Conservation (phyloP, 2,888 invertebrate species). For the Orthonevra nobilis region DNA sequence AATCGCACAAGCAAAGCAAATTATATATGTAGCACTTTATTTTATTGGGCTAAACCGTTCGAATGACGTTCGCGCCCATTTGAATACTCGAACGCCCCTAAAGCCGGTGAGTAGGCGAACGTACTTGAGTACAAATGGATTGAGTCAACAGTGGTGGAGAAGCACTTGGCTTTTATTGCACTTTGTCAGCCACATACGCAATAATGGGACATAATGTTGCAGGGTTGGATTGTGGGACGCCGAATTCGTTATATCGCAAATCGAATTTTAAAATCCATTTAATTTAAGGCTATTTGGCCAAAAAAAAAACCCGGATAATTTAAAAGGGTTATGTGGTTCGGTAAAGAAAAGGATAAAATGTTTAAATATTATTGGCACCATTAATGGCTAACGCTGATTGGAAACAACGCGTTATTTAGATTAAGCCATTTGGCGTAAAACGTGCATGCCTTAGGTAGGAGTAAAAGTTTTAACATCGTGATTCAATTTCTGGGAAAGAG, state of each 20-base stretch:
- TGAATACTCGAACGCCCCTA: constrained; percentile 32
- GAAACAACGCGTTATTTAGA: background rate
- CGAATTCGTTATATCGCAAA: constrained; percentile 23
- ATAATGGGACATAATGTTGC: constrained; percentile 31
- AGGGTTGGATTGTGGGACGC: background rate
- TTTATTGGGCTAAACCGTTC: constrained; percentile 62
- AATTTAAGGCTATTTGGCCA: too few species aligned
- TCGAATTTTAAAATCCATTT: constrained; percentile 40
- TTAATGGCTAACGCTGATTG: constrained; percentile 10
- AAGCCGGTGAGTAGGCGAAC: background rate
- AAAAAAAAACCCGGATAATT: too few species aligned
- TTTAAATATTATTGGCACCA: constrained; percentile 38
- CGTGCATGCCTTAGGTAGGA: background rate
- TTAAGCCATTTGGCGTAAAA: background rate
- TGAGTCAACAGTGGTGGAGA: background rate
- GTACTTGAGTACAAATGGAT: background rate
- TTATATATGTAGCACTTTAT: constrained; percentile 65
- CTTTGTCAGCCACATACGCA: constrained; percentile 58
- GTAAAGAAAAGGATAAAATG: constrained; percentile 16
- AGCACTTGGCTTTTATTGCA: constrained; percentile 59
- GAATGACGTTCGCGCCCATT: constrained; percentile 48
- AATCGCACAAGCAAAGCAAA: constrained; percentile 57
- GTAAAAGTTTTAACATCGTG: too few species aligned
- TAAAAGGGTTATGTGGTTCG: constrained; percentile 10
- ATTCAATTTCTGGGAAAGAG: too few species aligned